Evolutionary conservation across 64 coral and sea anemone genomes (phyloP).

Genomic region (Montipora cactus): DNA sequence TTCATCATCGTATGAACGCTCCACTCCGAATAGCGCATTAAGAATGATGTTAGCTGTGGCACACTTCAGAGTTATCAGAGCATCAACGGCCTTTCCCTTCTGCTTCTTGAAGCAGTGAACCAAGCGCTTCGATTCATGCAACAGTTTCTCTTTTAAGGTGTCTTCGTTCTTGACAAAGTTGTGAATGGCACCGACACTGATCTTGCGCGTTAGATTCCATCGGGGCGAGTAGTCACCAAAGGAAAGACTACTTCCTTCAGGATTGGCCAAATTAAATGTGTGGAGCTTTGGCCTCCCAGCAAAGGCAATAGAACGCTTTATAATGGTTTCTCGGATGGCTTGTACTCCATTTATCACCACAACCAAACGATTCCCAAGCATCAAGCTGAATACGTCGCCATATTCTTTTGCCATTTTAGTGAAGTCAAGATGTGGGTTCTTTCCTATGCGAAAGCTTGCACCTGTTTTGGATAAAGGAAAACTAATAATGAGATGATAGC

Average conservation of each 20-base stretch:
- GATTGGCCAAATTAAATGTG: slow-evolving; percentile 48
- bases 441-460: slow-evolving; percentile 71
- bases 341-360: slow-evolving; percentile 74
- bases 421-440: slow-evolving; percentile 54
- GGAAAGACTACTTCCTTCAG: slow-evolving; percentile 19
- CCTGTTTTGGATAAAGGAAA: slow-evolving; percentile 16
- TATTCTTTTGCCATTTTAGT: slow-evolving; percentile 72
- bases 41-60: slow-evolving; percentile 61
- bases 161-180: slow-evolving; percentile 56
- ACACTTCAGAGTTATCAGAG: slow-evolving; percentile 24
- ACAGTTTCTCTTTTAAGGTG: slow-evolving; percentile 37
- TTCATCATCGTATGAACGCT: slow-evolving; percentile 33
- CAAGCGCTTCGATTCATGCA: slow-evolving; percentile 51
- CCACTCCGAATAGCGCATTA: slow-evolving; percentile 51
- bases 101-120: slow-evolving; percentile 28
- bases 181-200: slow-evolving; percentile 42
- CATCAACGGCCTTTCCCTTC: slow-evolving; percentile 56
- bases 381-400: slow-evolving; percentile 73
- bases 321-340: slow-evolving; percentile 66
- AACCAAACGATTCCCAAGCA: slow-evolving; percentile 63
- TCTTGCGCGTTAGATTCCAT: slow-evolving; percentile 24
- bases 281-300: slow-evolving; percentile 69
- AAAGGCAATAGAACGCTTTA: slow-evolving; percentile 68
- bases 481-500: neutral
- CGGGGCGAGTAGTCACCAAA: neutral